These are phyloP conservation scores for Salminus brasiliensis DNA, from an alignment of 2,113 vertebrate species.

Conservation along the genomic window DNA sequence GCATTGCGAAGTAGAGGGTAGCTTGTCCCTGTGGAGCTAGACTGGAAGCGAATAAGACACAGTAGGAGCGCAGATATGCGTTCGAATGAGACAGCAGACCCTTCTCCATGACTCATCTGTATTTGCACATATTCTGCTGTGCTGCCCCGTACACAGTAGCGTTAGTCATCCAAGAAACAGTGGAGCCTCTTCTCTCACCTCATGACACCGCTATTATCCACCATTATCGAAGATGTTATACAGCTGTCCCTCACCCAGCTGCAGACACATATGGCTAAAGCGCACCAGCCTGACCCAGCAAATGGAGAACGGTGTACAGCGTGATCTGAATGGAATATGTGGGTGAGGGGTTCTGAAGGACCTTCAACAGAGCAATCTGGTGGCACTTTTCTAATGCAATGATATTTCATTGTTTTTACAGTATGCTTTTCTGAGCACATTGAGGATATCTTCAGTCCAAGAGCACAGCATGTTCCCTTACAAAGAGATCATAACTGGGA, in stretches of 20 bases:
- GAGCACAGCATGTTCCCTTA: too few species aligned
- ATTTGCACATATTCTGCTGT: not conserved
- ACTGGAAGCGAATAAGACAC: not conserved
- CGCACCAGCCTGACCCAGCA: not conserved
- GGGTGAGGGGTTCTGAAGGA: not conserved
- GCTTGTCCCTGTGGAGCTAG: not conserved
- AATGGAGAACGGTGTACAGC: not conserved
- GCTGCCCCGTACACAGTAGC: not conserved
- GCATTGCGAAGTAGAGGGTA: not conserved
- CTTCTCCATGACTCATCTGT: conserved; percentile 2
- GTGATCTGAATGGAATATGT: not conserved
- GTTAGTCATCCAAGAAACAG: conserved; percentile 8
- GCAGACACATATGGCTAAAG: not conserved
- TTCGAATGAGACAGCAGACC: not conserved
- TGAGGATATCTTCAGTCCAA: too few species aligned
- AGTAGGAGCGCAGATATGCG: not conserved
- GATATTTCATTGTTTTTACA: too few species aligned
- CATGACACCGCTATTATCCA: conserved; percentile 1
- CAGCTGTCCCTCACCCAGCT: conserved; percentile 1
- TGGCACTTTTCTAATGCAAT: too few species aligned
- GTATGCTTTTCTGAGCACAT: too few species aligned
- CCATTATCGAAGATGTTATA: conserved; percentile 5
- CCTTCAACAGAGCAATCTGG: conserved; percentile 6
- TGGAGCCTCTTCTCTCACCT: not conserved
- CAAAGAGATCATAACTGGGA: too few species aligned